Base-by-base conservation (phyloP, 2,888 invertebrate species). In the Caenorhabditis wallacei region DNA sequence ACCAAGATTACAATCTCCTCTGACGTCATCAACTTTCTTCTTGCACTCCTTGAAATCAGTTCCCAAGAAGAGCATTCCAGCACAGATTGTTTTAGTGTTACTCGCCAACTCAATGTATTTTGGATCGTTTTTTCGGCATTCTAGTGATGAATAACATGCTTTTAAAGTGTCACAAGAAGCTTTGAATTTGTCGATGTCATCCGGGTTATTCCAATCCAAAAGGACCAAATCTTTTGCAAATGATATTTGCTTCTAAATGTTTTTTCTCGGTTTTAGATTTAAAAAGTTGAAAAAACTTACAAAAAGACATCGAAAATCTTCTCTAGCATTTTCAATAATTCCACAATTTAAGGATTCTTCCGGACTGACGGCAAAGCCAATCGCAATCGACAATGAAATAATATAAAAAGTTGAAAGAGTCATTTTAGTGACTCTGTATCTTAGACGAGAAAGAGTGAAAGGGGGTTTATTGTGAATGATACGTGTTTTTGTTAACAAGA, bases 171-270 rank as follows among this genome's bases (percentile, higher is more conserved):
- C 56, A 35, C 56, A 57, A 2, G 56, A n/a, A 7, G 35, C 11
- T 57, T 35, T n/a, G 35, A 57, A 57, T 20, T 57, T 18, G 18
- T 57, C 30, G 10, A 57, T 22, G 11, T 26, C 35, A n/a, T 35
- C 30, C 1, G 18, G 16, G 18, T 35, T 7, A n/a, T n/a, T 57
- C 35, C n/a, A 24, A 54, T 35, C 56, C 30, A 57, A 2, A 11
- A 54, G 20, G 8, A 54, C 2, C 10, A 54, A 13, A 4, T 57
- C 30, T 18, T 30, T 57, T 18, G 30, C 3, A 8, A 30, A 30
- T 18, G 56, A 35, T 35, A 35, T 35, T 57, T 30, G 26, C 1
- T 35, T 57, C 56, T 57, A 35, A 35, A 57, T 8, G n/a, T n/a
- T n/a, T n/a, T n/a, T n/a, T n/a, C n/a, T n/a, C n/a, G n/a, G n/a